Evolutionary conservation across 1,140 invertebrate genomes (phyloP).

Genomic region (Brachionus rotundiformis): DNA sequence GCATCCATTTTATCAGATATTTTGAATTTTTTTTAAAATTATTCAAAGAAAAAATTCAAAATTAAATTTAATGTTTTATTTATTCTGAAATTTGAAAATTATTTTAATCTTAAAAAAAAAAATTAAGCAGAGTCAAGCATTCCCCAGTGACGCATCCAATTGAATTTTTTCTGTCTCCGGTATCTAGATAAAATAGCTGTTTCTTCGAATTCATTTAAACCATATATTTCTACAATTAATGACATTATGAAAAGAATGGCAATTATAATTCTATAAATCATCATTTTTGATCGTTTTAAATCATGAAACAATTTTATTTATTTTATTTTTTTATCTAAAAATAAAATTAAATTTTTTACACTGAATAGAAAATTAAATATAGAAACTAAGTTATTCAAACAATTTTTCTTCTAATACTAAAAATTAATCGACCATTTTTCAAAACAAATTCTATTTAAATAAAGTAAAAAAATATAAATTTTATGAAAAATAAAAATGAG

Average conservation of each 20-base stretch:
- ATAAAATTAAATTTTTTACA: background rate
- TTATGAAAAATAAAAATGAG: background rate
- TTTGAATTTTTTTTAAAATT: background rate
- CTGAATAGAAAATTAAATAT: background rate
- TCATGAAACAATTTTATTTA: background rate
- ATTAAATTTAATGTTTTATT: background rate
- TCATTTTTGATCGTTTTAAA: background rate
- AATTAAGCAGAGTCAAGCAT: background rate
- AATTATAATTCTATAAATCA: no score
- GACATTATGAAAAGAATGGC: background rate
- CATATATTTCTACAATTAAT: background rate
- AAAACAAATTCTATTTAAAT: background rate
- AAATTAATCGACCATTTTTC: background rate
- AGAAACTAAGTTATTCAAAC: background rate
- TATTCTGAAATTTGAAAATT: background rate
- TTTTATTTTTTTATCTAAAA: background rate
- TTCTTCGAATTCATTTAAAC: background rate
- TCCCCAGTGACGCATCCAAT: background rate
- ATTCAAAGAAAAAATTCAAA: background rate
- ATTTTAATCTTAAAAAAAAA: background rate
- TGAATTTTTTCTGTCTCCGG: background rate
- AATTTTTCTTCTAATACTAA: background rate
- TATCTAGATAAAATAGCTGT: background rate
- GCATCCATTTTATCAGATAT: constrained; percentile 8
- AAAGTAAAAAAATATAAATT: no score